Evolutionary conservation across 1,140 invertebrate species (phyloP), one percentile per base, ranked within the genome.

Genomic region (Camponotus pennsylvanicus): DNA sequence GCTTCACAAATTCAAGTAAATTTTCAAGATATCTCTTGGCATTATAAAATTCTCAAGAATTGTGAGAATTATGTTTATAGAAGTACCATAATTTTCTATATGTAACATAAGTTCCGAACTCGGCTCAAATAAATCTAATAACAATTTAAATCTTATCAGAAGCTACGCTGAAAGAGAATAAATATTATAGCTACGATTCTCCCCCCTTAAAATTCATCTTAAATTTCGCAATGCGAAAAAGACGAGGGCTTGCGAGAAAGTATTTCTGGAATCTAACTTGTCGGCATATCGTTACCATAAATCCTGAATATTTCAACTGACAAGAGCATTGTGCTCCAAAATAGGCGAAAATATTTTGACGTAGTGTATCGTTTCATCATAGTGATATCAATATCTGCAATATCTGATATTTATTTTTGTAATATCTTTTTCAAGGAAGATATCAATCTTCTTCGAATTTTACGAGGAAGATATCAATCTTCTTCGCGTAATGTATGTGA

Each of bases 261-360:
- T 67, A 55, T 79, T 55, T 45, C n/a, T 8, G 15, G 34, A 79
- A 67, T 79, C 45, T 79, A 79, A 52, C n/a, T 37, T 42, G 40
- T 13, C 40, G 57, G 0, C 45, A 8, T 79, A 55, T 79, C 40
- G 61, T 66, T 78, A 66, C 2, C 77, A 79, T 79, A 79, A 79
- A 67, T 67, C 59, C 49, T 18, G 13, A 67, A 40, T 67, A 67
- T 40, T 4, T 78, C 61, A 66, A 21, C 42, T 34, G 40, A 2
- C 27, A 13, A 49, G 18, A 13, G 42, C 18, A 15, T 7, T 57
- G 32, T 79, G 34, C 45, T 37, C 18, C 32, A 21, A 55, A 78
- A 78, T 64, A 45, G 64, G 34, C 11, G 40, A 78, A 55, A 67
- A 37, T 55, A 13, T 2, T 37, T 79, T 27, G 45, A 40, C 18